Conservation (phyloP, 1,140 invertebrate species). For the Hyles vespertilio region DNA sequence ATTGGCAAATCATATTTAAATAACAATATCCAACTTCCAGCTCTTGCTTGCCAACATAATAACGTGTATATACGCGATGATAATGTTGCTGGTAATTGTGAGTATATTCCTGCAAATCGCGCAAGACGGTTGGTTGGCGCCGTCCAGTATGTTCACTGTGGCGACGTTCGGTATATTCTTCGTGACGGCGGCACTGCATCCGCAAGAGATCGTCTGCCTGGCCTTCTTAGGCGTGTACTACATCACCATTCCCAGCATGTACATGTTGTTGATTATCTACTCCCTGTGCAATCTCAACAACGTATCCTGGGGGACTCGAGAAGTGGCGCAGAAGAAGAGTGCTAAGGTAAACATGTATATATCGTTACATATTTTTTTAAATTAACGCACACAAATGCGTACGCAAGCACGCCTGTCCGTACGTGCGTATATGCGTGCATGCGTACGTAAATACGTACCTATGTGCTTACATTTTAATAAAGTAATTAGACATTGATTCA, state of each 20-base stretch:
- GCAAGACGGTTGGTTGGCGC: constrained; percentile 86
- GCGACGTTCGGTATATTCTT: constrained; percentile 75
- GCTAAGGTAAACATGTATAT: constrained; percentile 81
- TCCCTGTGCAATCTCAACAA: constrained; percentile 94
- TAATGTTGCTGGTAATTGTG: constrained; percentile 96
- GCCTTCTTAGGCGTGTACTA: constrained; percentile 90
- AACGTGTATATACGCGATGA: constrained; percentile 91
- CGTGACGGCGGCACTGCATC: constrained; percentile 84
- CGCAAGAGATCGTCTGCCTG: constrained; percentile 88
- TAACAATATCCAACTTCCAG: constrained; percentile 70
- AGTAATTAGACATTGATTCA: too few relatives aligned
- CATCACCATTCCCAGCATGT: constrained; percentile 95
- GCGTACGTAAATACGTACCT: too few relatives aligned
- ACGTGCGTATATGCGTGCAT: too few relatives aligned
- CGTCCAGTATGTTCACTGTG: constrained; percentile 87
- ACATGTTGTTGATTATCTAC: constrained; percentile 93
- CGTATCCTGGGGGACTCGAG: constrained; percentile 94
- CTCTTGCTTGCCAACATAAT: constrained; percentile 93
- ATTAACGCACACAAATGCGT: not conserved
- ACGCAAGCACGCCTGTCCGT: too few relatives aligned
- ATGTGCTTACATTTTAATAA: too few relatives aligned
- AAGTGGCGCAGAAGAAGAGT: constrained; percentile 79
- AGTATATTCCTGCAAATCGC: constrained; percentile 89
- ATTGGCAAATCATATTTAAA: too few relatives aligned
- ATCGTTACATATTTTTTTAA: not conserved